Evolutionary conservation across 2,113 vertebrate genomes (phyloP).

Genomic region (Callionymus lyra): DNA sequence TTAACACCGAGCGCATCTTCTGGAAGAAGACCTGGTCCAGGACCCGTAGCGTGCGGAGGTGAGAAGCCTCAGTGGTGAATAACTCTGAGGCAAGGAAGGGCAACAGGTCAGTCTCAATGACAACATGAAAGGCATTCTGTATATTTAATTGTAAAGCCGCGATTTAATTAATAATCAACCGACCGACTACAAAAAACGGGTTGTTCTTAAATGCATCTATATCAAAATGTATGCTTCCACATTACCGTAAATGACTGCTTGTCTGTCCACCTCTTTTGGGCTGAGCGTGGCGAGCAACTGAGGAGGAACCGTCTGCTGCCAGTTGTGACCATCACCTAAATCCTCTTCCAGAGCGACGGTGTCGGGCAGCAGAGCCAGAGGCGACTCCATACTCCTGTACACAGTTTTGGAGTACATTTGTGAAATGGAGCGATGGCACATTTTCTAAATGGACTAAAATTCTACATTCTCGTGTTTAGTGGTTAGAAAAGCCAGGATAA

Average conservation of each 20-base stretch:
- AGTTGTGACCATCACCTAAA: conserved; percentile 73
- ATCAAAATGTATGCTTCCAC: background rate
- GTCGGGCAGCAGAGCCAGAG: conserved; percentile 69
- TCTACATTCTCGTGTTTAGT: too few relatives aligned
- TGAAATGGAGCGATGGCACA: background rate
- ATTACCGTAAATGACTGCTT: conserved; percentile 90
- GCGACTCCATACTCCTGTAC: conserved; percentile 78
- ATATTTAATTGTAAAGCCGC: too few relatives aligned
- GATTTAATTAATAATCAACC: too few relatives aligned
- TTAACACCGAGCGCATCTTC: conserved; percentile 75
- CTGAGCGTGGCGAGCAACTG: conserved; percentile 68
- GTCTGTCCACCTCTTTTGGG: conserved; percentile 77
- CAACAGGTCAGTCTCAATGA: background rate
- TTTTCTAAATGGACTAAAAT: background rate
- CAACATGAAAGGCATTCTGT: background rate
- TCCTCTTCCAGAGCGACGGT: conserved; percentile 79
- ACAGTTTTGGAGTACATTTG: background rate
- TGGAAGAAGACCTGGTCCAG: conserved; percentile 86
- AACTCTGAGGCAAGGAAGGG: conserved; percentile 68
- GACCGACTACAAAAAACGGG: too few relatives aligned
- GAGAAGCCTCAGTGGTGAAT: conserved; percentile 81
- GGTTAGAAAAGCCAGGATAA: background rate
- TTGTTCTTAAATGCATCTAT: background rate
- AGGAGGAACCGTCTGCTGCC: conserved; percentile 77
- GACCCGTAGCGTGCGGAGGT: conserved; percentile 80